Evolutionary conservation across 2,888 invertebrate genomes (phyloP).

Genomic region (Elegia similella): DNA sequence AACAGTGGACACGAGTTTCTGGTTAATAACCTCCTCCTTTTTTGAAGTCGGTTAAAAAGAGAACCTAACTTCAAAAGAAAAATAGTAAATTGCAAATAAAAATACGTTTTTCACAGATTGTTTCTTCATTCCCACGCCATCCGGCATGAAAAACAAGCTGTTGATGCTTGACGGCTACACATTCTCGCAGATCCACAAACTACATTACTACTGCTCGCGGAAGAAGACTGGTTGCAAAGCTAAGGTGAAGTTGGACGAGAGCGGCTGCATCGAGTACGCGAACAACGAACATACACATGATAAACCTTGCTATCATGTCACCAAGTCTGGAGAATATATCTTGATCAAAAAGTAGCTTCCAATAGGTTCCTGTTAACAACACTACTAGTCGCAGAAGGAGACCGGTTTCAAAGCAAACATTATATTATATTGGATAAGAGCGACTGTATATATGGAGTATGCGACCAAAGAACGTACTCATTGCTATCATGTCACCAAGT

Average conservation of each 20-base stretch:
- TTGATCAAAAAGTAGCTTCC: not conserved
- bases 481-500: not conserved
- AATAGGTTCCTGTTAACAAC: not conserved
- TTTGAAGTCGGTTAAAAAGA: too few species aligned
- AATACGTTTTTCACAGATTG: not conserved
- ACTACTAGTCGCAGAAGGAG: slow-evolving; percentile 28
- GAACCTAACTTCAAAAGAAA: too few species aligned
- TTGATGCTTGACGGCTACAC: slow-evolving; percentile 25
- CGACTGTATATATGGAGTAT: not conserved
- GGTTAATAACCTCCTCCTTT: too few species aligned
- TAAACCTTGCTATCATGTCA: slow-evolving; percentile 17
- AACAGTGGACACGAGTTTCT: too few species aligned
- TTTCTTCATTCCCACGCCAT: slow-evolving; percentile 4
- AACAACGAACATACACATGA: slow-evolving; percentile 26
- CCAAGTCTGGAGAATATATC: slow-evolving; percentile 9
- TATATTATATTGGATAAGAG: not conserved
- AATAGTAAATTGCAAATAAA: not conserved
- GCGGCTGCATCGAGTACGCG: slow-evolving; percentile 27
- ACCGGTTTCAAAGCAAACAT: slow-evolving; percentile 28
- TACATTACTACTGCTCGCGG: slow-evolving; percentile 33
- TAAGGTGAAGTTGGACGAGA: slow-evolving; percentile 29
- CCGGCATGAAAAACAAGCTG: slow-evolving; percentile 10
- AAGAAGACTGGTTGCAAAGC: slow-evolving; percentile 31
- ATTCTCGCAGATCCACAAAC: slow-evolving; percentile 18
- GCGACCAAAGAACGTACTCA: not conserved